Percentiles rank a stretch among this genome's conserved stretches.
phyloP scores from a whole-genome alignment of 1,140 invertebrate genomes.

The Drosophila baimaii region DNA sequence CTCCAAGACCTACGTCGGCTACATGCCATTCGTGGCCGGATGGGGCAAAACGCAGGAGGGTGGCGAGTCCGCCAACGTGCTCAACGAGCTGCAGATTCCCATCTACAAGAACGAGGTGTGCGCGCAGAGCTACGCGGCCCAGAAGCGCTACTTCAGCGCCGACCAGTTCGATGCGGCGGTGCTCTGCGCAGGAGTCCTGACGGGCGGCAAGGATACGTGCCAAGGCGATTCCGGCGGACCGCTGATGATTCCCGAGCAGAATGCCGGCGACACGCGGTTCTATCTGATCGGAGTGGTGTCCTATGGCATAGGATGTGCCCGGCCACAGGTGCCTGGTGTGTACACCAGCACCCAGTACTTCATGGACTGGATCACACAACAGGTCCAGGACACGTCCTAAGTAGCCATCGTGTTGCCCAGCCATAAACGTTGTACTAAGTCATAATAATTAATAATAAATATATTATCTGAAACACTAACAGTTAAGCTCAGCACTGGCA shows the following conservation, averaged over 20 bases:
- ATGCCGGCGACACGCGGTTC: slow-evolving; percentile 70
- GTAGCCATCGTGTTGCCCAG: slow-evolving; percentile 2
- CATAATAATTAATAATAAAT: slow-evolving; percentile 30
- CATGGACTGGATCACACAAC: slow-evolving; percentile 84
- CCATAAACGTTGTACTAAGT: slow-evolving; percentile 9
- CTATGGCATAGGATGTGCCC: slow-evolving; percentile 89
- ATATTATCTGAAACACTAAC: neutral
- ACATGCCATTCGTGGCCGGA: slow-evolving; percentile 89
- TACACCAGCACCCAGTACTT: slow-evolving; percentile 88
- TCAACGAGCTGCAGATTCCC: slow-evolving; percentile 90
- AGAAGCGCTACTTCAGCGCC: slow-evolving; percentile 87
- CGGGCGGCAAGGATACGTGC: slow-evolving; percentile 92
- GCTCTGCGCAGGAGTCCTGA: slow-evolving; percentile 90
- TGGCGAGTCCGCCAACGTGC: slow-evolving; percentile 86
- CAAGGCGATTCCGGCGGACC: slow-evolving; percentile 94
- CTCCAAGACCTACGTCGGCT: slow-evolving; percentile 66
- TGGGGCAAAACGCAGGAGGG: slow-evolving; percentile 87
- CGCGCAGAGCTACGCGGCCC: slow-evolving; percentile 86
- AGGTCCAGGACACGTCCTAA: slow-evolving; percentile 55
- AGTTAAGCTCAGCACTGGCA: slow-evolving; percentile 17
- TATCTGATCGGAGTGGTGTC: slow-evolving; percentile 89
- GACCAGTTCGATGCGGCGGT: slow-evolving; percentile 85
- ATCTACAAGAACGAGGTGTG: slow-evolving; percentile 88
- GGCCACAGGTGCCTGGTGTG: slow-evolving; percentile 89
- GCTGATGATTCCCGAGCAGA: slow-evolving; percentile 87